Conservation (phyloP, 2,113 vertebrate genomes). For the Epinephelus moara region DNA sequence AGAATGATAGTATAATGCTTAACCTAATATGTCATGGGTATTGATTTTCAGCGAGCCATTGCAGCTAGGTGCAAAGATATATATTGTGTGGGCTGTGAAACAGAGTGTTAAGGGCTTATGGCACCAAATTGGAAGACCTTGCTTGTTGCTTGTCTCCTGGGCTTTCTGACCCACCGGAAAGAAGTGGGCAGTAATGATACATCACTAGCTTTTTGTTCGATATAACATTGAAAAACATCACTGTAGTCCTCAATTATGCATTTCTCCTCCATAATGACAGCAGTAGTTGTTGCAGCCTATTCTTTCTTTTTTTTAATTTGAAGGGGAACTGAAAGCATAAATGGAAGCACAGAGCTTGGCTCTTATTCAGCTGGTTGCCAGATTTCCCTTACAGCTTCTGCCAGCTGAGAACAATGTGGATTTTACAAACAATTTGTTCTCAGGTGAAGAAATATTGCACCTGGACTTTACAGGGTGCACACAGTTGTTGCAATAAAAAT, state of each 20-base stretch:
- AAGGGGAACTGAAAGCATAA: constrained; percentile 36
- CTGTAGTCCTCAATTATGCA: constrained; percentile 31
- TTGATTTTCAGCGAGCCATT: constrained; percentile 57
- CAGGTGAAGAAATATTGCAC: constrained; percentile 42
- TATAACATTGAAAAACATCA: constrained; percentile 19
- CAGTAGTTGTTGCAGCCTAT: constrained; percentile 18
- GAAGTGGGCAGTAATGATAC: constrained; percentile 33
- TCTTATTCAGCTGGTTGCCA: constrained; percentile 29
- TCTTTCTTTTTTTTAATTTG: constrained; percentile 30
- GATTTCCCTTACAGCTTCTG: constrained; percentile 44
- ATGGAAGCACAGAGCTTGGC: constrained; percentile 47
- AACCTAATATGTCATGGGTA: constrained; percentile 60
- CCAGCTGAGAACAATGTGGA: constrained; percentile 50
- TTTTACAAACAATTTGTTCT: constrained; percentile 59
- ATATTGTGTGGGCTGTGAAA: constrained; percentile 48
- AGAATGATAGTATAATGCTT: constrained; percentile 47
- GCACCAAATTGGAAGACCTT: constrained; percentile 50
- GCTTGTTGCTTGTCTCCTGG: constrained; percentile 43
- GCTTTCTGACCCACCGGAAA: constrained; percentile 40
- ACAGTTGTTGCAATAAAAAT: constrained; percentile 35
- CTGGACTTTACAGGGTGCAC: constrained; percentile 29
- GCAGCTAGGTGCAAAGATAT: constrained; percentile 47
- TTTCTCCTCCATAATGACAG: constrained; percentile 27
- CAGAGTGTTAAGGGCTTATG: constrained; percentile 41
- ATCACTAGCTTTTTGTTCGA: constrained; percentile 27